Conservation (phyloP, 2,888 invertebrate species). For the Tribolium freemani region DNA sequence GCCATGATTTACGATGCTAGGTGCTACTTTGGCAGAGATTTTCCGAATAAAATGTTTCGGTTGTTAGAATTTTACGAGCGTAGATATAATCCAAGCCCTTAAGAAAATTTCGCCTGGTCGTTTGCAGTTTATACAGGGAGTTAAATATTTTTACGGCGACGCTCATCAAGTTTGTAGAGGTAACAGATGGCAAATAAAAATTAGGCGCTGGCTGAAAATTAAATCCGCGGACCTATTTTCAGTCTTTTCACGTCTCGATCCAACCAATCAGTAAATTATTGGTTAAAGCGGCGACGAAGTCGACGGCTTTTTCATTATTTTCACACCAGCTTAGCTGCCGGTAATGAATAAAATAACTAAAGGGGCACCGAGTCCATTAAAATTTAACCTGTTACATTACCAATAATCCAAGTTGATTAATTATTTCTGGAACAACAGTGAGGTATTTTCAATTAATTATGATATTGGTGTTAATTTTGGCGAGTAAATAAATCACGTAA, state of each 20-base stretch:
- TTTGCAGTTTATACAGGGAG: slow-evolving; percentile 35
- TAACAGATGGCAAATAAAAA: slow-evolving; percentile 40
- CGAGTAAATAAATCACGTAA: slow-evolving; percentile 34
- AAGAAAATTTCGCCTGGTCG: slow-evolving; percentile 31
- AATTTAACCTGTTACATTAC: background rate
- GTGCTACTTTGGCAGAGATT: slow-evolving; percentile 22
- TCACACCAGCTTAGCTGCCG: background rate
- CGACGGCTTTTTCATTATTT: background rate
- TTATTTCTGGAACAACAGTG: background rate
- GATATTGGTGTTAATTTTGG: slow-evolving; percentile 17
- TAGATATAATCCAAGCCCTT: slow-evolving; percentile 31
- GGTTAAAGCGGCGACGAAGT: slow-evolving; percentile 10
- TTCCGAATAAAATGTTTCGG: slow-evolving; percentile 24
- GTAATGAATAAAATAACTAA: background rate
- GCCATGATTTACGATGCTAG: slow-evolving; percentile 14
- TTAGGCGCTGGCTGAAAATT: slow-evolving; percentile 26
- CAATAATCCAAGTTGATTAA: background rate
- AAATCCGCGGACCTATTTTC: slow-evolving; percentile 11
- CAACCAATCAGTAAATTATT: slow-evolving; percentile 30
- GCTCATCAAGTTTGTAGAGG: slow-evolving; percentile 2
- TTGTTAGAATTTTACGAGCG: slow-evolving; percentile 22
- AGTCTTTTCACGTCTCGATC: slow-evolving; percentile 3
- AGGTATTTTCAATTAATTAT: slow-evolving; percentile 7
- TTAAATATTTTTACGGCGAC: slow-evolving; percentile 34
- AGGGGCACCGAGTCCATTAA: background rate